These are phyloP conservation scores for Entomyzon cyanotis DNA, from an alignment of 2,113 vertebrate species.

Conservation along the genomic window DNA sequence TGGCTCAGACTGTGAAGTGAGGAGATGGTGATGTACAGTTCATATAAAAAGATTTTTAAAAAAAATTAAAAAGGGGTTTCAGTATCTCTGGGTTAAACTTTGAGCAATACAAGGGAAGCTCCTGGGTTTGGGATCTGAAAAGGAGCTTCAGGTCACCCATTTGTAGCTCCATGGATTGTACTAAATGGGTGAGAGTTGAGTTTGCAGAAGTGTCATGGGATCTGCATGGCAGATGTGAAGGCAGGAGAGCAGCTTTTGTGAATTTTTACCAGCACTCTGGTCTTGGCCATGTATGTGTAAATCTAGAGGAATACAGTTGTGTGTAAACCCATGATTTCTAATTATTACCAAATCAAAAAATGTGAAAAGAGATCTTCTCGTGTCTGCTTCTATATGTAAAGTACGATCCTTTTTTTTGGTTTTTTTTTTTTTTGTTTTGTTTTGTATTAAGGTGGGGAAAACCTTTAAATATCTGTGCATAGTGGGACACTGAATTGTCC, in stretches of 20 bases:
- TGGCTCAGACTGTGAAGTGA: background rate
- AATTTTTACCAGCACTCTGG: background rate
- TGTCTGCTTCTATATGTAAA: background rate
- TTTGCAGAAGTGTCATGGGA: background rate
- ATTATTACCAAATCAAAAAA: background rate
- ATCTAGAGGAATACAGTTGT: background rate
- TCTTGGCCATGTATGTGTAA: background rate
- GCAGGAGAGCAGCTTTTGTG: background rate
- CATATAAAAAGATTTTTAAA: background rate
- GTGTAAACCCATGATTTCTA: background rate
- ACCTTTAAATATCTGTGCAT: background rate
- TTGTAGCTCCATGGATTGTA: background rate
- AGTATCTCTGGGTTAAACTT: background rate
- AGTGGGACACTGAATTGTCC: background rate
- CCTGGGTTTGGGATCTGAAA: background rate
- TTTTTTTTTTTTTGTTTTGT: no score
- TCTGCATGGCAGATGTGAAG: background rate
- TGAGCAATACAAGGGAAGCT: background rate
- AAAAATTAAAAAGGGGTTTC: background rate
- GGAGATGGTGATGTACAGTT: background rate
- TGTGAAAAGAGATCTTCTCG: background rate
- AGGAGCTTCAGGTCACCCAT: background rate
- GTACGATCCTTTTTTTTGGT: no score
- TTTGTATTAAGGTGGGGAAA: rapidly evolving
- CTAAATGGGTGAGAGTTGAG: background rate